A percentile compares a stretch with the other conserved stretches of the same genome.
These are phyloP conservation scores for Cerastis rubricosa DNA, from an alignment of 2,888 invertebrate species.

Conservation along the genomic window DNA sequence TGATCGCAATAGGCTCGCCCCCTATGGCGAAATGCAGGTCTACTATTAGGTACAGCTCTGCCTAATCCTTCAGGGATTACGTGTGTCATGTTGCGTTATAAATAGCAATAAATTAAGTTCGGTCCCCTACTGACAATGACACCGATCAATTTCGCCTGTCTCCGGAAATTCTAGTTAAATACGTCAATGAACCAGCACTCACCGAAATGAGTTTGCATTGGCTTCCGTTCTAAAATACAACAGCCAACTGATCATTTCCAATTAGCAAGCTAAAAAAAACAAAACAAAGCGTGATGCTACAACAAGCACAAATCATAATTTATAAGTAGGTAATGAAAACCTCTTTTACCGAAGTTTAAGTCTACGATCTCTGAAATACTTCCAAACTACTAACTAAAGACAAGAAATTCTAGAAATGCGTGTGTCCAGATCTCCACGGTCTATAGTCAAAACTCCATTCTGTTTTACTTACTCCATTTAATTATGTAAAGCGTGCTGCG, in stretches of 20 bases:
- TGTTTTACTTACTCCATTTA: neutral
- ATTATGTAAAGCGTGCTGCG: neutral
- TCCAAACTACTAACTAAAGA: neutral
- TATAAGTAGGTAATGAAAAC: neutral
- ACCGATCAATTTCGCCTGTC: constrained; percentile 8
- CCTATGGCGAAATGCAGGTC: neutral
- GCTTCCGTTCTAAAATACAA: neutral
- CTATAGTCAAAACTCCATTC: neutral
- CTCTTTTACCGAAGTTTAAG: neutral
- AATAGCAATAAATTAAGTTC: constrained; percentile 39
- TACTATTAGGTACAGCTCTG: neutral
- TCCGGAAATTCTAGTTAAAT: constrained; percentile 42
- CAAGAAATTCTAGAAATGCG: neutral
- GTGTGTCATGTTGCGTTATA: neutral
- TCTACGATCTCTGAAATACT: neutral
- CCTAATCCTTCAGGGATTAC: neutral
- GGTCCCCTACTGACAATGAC: constrained; percentile 22
- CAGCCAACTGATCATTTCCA: neutral
- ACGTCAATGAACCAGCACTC: constrained; percentile 22
- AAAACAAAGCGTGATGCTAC: neutral
- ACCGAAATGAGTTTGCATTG: constrained; percentile 9
- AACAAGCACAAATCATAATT: neutral
- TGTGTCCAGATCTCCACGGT: too few species aligned
- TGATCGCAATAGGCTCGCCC: neutral
- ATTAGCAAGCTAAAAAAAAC: neutral